Conservation (phyloP, 2,113 vertebrate species). For the Chrysemys picta region DNA sequence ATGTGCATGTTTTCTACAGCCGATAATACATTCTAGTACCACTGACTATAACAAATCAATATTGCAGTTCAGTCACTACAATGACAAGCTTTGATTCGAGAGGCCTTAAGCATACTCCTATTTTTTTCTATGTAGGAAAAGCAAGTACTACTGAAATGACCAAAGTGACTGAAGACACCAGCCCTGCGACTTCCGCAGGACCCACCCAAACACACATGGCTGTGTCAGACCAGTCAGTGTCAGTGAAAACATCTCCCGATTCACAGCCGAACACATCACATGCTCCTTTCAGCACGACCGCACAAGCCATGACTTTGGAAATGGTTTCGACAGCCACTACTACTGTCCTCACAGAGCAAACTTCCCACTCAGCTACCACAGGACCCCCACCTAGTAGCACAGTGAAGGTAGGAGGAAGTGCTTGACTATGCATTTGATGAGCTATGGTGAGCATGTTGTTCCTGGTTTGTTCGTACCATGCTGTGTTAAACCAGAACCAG, state of each 20-base stretch:
- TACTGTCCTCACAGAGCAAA: rapidly evolving
- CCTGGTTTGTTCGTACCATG: background rate
- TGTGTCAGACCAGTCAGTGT: rapidly evolving
- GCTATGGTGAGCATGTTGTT: too few species aligned
- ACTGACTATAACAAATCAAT: background rate
- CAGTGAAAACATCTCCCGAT: background rate
- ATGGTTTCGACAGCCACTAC: rapidly evolving
- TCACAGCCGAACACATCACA: background rate
- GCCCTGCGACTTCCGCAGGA: background rate
- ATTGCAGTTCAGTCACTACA: background rate
- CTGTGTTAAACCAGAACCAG: background rate
- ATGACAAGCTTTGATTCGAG: background rate
- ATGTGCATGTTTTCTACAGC: rapidly evolving
- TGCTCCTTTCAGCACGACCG: rapidly evolving
- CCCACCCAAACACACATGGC: rapidly evolving
- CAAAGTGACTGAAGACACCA: rapidly evolving
- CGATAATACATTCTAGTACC: rapidly evolving
- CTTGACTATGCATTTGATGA: background rate
- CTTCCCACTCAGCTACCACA: rapidly evolving
- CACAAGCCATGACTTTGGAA: rapidly evolving
- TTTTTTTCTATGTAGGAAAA: background rate
- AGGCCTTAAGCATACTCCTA: background rate
- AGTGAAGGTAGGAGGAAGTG: background rate
- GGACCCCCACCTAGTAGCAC: rapidly evolving
- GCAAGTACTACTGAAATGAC: rapidly evolving